A percentile compares a stretch with the other conserved stretches of the same genome.
These are phyloP conservation scores for Netelia inedita DNA, from an alignment of 2,888 invertebrate species.

Conservation along the genomic window DNA sequence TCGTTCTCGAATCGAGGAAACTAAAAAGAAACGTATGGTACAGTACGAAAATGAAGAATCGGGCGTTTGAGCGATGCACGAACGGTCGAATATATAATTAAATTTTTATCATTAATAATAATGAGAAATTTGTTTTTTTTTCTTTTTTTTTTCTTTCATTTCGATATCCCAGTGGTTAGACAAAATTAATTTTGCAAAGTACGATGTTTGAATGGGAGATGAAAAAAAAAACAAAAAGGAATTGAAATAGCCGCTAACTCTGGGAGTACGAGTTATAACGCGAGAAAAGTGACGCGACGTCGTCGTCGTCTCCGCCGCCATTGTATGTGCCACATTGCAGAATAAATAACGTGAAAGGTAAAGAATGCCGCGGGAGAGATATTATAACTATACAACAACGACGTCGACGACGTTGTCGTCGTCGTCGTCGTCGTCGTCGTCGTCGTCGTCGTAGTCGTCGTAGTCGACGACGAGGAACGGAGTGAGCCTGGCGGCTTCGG, in stretches of 20 bases:
- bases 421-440: slow-evolving; percentile 54
- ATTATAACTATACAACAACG: slow-evolving; percentile 77
- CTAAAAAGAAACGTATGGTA: slow-evolving; percentile 36
- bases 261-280: slow-evolving; percentile 7
- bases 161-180: neutral
- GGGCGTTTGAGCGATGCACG: slow-evolving; percentile 19
- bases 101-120: neutral
- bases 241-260: neutral
- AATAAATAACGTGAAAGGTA: slow-evolving; percentile 81
- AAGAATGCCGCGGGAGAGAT: slow-evolving; percentile 84
- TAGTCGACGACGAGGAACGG: slow-evolving; percentile 39
- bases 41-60: slow-evolving; percentile 37
- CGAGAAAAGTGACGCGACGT: slow-evolving; percentile 44
- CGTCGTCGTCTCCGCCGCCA: slow-evolving; percentile 73
- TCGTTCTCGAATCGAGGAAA: slow-evolving; percentile 39
- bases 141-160: neutral
- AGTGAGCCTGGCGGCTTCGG: slow-evolving; percentile 62
- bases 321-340: slow-evolving; percentile 78
- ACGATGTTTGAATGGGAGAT: too few species aligned
- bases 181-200: too few species aligned
- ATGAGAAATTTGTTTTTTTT: neutral
- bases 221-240: too few species aligned
- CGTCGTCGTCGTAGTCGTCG: slow-evolving; percentile 29
- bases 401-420: slow-evolving; percentile 47
- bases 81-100: neutral